Conservation (phyloP, 2,113 vertebrate species). For the Candoia aspera region DNA sequence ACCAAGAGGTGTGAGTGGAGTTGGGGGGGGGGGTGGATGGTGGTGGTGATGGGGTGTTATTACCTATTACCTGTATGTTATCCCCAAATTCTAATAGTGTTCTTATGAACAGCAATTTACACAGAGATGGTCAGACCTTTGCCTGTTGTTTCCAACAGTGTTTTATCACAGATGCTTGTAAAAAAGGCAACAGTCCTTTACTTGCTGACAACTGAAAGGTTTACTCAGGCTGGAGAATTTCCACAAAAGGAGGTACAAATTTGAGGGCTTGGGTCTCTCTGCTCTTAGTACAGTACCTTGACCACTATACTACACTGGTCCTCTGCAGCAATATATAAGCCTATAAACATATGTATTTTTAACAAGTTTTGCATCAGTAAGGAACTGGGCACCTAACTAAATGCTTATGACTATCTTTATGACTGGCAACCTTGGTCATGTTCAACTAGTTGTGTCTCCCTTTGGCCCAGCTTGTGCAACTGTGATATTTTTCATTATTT, state of each 20-base stretch:
- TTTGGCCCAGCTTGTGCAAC: background rate
- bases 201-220: background rate
- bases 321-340: background rate
- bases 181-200: background rate
- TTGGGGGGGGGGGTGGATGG: background rate
- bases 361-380: background rate
- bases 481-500: background rate
- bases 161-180: background rate
- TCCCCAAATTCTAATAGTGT: background rate
- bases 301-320: background rate
- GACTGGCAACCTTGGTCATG: background rate
- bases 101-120: background rate
- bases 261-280: background rate
- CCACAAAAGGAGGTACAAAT: background rate
- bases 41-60: background rate
- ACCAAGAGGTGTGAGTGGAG: accelerated
- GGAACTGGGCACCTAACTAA: background rate
- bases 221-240: background rate
- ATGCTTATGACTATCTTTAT: background rate
- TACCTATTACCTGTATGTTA: background rate
- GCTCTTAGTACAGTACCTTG: background rate
- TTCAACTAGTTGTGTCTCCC: background rate
- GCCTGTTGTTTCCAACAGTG: background rate
- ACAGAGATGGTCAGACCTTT: background rate
- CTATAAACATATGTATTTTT: background rate